Conservation (phyloP, 2,113 vertebrate species). For the Myrmophylax atrothorax region DNA sequence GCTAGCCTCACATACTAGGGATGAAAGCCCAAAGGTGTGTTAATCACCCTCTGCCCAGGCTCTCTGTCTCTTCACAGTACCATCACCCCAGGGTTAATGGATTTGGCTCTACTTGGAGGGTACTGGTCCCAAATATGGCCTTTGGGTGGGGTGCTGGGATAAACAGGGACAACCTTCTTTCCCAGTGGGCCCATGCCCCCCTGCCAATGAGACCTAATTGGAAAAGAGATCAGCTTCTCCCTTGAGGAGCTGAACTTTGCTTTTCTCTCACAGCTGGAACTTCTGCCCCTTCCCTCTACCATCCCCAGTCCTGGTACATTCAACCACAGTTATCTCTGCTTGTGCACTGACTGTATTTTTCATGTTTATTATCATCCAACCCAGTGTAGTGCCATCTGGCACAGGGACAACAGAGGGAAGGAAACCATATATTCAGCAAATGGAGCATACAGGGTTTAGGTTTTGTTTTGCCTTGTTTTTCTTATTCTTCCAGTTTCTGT, state of each 20-base stretch:
- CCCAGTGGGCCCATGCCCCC: fast-evolving
- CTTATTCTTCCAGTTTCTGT: not conserved
- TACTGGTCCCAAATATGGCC: not conserved
- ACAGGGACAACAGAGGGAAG: not conserved
- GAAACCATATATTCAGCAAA: conserved; percentile 48
- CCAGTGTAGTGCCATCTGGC: conserved; percentile 11
- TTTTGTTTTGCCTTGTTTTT: not conserved
- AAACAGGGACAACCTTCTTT: not conserved
- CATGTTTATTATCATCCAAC: conserved; percentile 39
- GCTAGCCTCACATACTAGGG: fast-evolving
- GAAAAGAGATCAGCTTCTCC: not conserved
- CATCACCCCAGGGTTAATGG: not conserved
- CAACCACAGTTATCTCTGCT: conserved; percentile 35
- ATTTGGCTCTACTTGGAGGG: not conserved
- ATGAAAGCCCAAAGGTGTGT: not conserved
- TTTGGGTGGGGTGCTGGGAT: not conserved
- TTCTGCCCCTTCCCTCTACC: not conserved
- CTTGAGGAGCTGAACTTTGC: not conserved
- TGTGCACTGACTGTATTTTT: not conserved
- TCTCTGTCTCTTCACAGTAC: not conserved
- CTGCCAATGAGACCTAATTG: fast-evolving
- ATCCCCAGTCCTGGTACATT: not conserved
- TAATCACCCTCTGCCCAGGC: fast-evolving
- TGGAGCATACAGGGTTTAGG: not conserved
- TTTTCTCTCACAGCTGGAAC: not conserved